A percentile compares a stretch with the other conserved stretches of the same genome.
Conservation (phyloP, 2,888 invertebrate genomes). For the Lacanobia oleracea region DNA sequence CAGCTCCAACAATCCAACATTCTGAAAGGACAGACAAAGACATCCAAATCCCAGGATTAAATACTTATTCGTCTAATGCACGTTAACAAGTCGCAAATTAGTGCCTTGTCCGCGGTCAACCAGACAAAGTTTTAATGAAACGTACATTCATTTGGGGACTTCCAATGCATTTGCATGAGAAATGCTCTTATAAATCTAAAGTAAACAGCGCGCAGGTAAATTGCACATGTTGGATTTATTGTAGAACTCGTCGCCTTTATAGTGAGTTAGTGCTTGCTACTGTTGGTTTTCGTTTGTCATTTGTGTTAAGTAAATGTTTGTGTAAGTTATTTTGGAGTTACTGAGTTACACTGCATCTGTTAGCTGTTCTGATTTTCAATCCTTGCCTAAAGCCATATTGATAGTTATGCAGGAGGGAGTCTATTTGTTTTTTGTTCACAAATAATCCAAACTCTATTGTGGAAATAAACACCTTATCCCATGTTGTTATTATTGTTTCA, state of each 20-base stretch:
- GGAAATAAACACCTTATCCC: no score
- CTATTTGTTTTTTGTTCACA: no score
- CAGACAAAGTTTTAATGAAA: conserved; percentile 69
- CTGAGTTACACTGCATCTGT: not conserved
- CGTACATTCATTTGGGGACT: conserved; percentile 64
- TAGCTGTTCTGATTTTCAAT: no score
- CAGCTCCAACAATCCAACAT: not conserved
- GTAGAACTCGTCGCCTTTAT: conserved; percentile 61
- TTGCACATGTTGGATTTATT: conserved; percentile 71
- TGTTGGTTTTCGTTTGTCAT: conserved; percentile 34
- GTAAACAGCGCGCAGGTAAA: conserved; percentile 69
- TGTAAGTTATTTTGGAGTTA: conserved; percentile 16
- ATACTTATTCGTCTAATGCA: conserved; percentile 54
- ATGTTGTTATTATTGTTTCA: no score
- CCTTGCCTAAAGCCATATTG: no score
- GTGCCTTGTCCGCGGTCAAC: conserved; percentile 48
- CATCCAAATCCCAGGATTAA: conserved; percentile 54
- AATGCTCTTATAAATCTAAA: conserved; percentile 71
- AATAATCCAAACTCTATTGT: no score
- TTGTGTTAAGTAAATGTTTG: conserved; percentile 24
- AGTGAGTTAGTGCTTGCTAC: conserved; percentile 45
- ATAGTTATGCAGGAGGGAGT: no score
- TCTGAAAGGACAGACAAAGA: conserved; percentile 25
- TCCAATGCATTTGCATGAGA: conserved; percentile 71
- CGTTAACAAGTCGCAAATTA: conserved; percentile 60